Evolutionary conservation across 2,797 vertebrate species (phyloP), one percentile per base, ranked within the genome.

Genomic region (Ctenosaura bakeri): DNA sequence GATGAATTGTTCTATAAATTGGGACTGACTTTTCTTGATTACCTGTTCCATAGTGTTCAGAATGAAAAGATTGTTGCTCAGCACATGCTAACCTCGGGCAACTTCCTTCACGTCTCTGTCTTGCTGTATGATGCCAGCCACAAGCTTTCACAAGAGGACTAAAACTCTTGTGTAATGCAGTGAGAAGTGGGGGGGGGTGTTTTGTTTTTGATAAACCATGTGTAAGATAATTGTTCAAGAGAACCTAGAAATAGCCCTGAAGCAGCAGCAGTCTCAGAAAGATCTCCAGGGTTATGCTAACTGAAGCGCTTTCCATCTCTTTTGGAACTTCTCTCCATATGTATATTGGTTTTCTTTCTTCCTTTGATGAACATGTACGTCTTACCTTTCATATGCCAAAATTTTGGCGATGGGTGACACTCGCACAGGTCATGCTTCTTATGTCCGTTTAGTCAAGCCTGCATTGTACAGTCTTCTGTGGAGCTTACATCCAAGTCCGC

Each of bases 111-210:
- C 35, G 22, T 76, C 59, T 35, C 4, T 0, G n/a, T 38, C 2
- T 0, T 3, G 4, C 1, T 81, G 18, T 71, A 7, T 0, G n/a
- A 59, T 87, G 52, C 32, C 13, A 12, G 29, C 42, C 42, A 2
- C 81, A 84, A 86, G 0, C 0, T 6, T 2, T 3, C 9, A 0
- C 10, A 9, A 2, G 64, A 78, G 29, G n/a, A 80, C 90, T 89
- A 66, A 84, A 88, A 1, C 76, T 90, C 18, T 85, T 74, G 3
- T 83, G 1, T 6, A 87, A 77, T 0, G 14, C 88, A 64, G 14
- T 1, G 32, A 80, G 64, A 85, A 0, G 0, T 46, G 42, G 1
- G 42, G 42, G 42, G 42, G 42, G 42, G 4, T 46, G 42, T 26
- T 91, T 22, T 62, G 6, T 69, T 69, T 69, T 69, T 12, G n/a